Conservation (phyloP, 2,888 invertebrate genomes). For the Aspidiotus destructor region DNA sequence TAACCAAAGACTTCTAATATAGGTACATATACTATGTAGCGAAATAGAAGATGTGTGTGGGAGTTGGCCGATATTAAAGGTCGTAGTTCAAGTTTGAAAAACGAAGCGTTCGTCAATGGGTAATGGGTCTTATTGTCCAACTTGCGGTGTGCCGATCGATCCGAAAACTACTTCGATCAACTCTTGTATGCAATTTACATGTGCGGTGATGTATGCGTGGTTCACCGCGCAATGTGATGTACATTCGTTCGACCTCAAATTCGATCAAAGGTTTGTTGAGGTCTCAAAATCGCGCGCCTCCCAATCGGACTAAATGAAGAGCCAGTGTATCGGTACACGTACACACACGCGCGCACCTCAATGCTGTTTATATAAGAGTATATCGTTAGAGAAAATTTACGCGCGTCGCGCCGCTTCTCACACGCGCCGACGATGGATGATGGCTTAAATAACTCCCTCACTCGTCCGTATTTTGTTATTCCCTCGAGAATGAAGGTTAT, state of each 20-base stretch:
- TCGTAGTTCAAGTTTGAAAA: background rate
- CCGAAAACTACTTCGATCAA: background rate
- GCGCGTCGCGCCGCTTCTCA: background rate
- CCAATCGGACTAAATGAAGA: background rate
- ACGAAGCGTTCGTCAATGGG: background rate
- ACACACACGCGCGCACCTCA: background rate
- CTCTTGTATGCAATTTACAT: background rate
- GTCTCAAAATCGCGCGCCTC: no score
- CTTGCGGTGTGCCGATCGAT: background rate
- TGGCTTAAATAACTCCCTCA: background rate
- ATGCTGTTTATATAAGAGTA: no score
- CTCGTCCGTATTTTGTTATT: conserved; percentile 6
- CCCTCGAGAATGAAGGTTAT: conserved; percentile 14
- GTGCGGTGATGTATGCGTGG: background rate
- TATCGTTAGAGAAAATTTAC: no score
- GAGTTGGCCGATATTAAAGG: background rate
- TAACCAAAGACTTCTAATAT: background rate
- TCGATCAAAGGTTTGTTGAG: no score
- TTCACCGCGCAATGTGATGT: background rate
- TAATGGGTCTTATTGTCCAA: background rate
- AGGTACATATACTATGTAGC: background rate
- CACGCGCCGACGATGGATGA: background rate
- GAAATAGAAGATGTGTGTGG: background rate
- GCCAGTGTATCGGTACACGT: conserved; percentile 9
- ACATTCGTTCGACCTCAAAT: background rate